Conservation (phyloP, 1,140 invertebrate genomes). For the Carposina sasakii region DNA sequence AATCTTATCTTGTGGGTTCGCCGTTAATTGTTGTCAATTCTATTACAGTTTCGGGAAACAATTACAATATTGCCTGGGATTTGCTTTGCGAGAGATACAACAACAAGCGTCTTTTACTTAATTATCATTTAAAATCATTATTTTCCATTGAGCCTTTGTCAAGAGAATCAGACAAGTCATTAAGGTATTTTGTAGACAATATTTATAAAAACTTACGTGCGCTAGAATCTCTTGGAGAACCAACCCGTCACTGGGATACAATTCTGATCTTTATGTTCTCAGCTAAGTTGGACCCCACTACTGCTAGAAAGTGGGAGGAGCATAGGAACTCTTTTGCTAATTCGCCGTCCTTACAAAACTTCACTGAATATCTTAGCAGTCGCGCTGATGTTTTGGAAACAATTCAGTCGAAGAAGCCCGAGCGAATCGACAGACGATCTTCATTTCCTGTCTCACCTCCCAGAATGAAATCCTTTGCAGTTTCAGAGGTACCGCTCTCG, state of each 20-base stretch:
- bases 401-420: background rate
- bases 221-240: background rate
- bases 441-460: background rate
- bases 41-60: background rate
- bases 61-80: conserved; percentile 7
- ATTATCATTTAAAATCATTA: conserved; percentile 5
- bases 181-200: conserved; percentile 1
- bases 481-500: too few species aligned
- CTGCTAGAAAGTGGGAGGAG: conserved; percentile 4
- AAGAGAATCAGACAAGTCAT: background rate
- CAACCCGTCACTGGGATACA: conserved; percentile 1
- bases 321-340: background rate
- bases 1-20: conserved; percentile 1
- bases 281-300: conserved; percentile 1
- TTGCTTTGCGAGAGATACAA: conserved; percentile 4
- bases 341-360: background rate
- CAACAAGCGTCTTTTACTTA: conserved; percentile 3
- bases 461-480: background rate
- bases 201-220: conserved; percentile 8
- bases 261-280: conserved; percentile 4
- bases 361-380: background rate
- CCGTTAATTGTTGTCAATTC: background rate
- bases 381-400: conserved; percentile 5
- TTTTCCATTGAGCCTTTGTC: background rate
- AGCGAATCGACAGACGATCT: background rate